Evolutionary conservation across 1,140 invertebrate genomes (phyloP), one percentile per base, ranked within the genome.

Genomic region (Hirudo medicinalis): DNA sequence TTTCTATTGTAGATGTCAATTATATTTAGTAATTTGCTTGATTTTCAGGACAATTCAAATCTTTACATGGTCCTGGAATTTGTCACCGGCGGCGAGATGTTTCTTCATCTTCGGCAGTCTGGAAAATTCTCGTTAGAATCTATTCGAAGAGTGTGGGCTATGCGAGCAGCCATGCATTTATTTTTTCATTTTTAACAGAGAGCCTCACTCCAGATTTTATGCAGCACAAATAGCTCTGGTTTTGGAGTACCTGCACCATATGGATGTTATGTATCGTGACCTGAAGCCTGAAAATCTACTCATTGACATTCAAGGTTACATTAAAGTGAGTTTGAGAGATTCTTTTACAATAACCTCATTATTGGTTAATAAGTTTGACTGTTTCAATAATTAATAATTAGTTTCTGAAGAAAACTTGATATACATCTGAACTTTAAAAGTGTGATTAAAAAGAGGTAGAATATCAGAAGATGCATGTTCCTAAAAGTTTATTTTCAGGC

Each of bases 151-250:
- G 43, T 2, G 0, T 49, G 13, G 13, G 11, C 11, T 17, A 5
- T 49, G 11, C 15, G 43, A 49, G 43, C 32, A 36, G 6, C 32
- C 32, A 13, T 49, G 43, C 4, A 17, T 11, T 17, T 49, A 49
- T 17, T 2, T 49, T 25, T 71, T 71, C 11, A 20, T 54, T 60
- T 54, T 27, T 6, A 25, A 66, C 63, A 95, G 91, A 77, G 94
- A 98, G 83, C 91, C 92, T 27, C 94, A 97, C 82, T 97, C 95
- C 75, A 88, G 96, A 73, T 99, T 99, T 85, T 99, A 99, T 84
- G 96, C 95, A 76, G 95, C 95, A 76, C 96, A 99, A 85, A 99
- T 99, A 78, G 95, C 99, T 67, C 88, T 99, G 78, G 95, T 95
- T 36, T 97, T 99, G 83, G 96, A 99, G 86, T 99, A 99, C 84